Base-by-base conservation (phyloP, 2,797 vertebrate genomes). In the Poecilia gillii region DNA sequence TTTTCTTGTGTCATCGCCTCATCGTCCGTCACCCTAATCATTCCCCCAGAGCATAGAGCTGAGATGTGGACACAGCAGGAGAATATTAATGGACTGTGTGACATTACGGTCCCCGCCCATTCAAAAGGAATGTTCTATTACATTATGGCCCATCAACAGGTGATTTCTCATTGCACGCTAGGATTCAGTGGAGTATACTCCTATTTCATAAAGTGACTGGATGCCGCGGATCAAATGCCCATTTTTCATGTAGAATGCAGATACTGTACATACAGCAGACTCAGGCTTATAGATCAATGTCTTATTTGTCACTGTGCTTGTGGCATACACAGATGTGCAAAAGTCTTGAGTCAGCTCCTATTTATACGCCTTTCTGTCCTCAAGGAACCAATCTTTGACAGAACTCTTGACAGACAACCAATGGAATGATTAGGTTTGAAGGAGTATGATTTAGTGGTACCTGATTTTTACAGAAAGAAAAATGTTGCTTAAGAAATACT, bases 1-100 rank as follows among this genome's bases (percentile, higher is more conserved):
- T 95, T 96, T 96, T 93, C 92, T 90, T 80, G 89, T 93, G 93
- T 93, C 92, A 94, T 91, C 87, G 76, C 86, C 88, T 82, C 81
- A 49, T 87, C 86, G 84, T 90, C 94, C 88, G 82, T 92, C 88
- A 91, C 89, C 92, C 90, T 91, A 91, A 95, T 94, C 90, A 90
- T 89, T 87, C 90, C 88, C 86, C 80, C 78, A 79, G 88, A 93
- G 81, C 85, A 77, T 71, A 80, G 81, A 84, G 84, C 82, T 79
- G 82, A 76, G 87, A 90, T 72, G 77, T 83, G 79, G 87, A 76
- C 85, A 78, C 89, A 86, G 87, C 89, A 41, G 88, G 81, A 87
- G 91, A 90, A 93, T 93, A 92, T 91, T 91, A 93, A 93, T 94
- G 89, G 85, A 87, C 31, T 90, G 85, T 88, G 85, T 86, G 85